These are phyloP conservation scores for Diglossa cyanea DNA, from an alignment of 2,797 vertebrate genomes.

Conservation along the genomic window DNA sequence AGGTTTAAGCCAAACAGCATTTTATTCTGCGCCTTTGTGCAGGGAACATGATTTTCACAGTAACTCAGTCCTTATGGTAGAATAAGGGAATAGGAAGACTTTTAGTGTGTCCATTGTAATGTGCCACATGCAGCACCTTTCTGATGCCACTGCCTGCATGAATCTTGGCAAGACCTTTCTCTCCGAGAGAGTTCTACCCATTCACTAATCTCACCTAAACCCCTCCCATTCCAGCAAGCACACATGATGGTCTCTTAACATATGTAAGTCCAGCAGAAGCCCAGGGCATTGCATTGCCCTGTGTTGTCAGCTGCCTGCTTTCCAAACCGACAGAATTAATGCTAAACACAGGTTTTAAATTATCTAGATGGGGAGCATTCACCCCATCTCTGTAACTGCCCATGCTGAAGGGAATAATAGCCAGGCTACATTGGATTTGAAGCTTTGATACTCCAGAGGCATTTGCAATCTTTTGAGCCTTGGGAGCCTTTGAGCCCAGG, in stretches of 20 bases:
- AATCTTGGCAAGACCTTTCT: neutral
- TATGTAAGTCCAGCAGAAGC: neutral
- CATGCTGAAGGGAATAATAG: neutral
- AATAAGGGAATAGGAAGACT: neutral
- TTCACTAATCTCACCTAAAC: neutral
- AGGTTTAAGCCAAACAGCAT: neutral
- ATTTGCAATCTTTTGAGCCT: slow-evolving; percentile 17
- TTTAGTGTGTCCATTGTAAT: neutral
- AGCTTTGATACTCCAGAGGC: slow-evolving; percentile 1
- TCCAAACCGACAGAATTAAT: neutral
- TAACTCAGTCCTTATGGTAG: neutral
- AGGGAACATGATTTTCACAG: neutral
- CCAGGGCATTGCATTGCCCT: neutral
- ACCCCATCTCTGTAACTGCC: neutral
- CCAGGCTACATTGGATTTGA: neutral
- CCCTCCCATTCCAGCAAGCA: neutral
- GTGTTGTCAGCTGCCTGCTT: neutral
- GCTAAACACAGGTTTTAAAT: neutral
- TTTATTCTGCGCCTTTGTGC: neutral
- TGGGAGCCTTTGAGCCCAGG: neutral
- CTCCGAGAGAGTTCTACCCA: neutral
- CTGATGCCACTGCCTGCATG: neutral
- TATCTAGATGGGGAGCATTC: neutral
- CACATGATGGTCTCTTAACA: neutral
- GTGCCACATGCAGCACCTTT: neutral